Evolutionary conservation across 2,888 invertebrate genomes (phyloP), one percentile per base, ranked within the genome.

Genomic region (Ryuthela nishihirai): DNA sequence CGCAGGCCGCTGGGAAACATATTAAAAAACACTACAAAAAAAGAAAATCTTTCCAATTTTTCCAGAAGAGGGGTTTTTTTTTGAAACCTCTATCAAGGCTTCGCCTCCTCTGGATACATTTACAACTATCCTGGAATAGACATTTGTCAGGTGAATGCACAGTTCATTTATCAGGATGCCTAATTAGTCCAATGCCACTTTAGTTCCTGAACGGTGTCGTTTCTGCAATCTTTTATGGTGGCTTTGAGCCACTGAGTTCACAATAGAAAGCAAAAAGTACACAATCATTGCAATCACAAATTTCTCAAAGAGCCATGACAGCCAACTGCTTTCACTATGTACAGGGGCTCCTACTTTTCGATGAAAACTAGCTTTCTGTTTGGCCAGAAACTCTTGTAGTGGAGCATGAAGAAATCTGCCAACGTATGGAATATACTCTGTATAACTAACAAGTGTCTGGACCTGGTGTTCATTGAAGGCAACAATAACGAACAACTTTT

Each of bases 181-280:
- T n/a, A n/a, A n/a, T 50, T 44, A 62, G 48, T 62, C 62, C n/a
- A 45, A 47, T 2, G 62, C 62, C 46, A 63, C 45, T 52, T 63
- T 63, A 3, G 40, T 17, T 29, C 32, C 24, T 17, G 47, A 29
- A 34, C 47, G 40, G 36, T 60, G 54, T 10, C 41, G 35, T 21
- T 74, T 73, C 35, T 70, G 67, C 34, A 75, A 62, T 64, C 84
- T 76, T 69, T 83, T 84, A 73, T 92, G 88, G 75, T 97, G 93
- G 73, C 84, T 89, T 78, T 98, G 97, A 66, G 99, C 99, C 67
- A 98, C 81, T 5, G 98, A 93, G 76, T 99, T 95, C 71, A 99
- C 82, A 73, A 99, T 94, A 40, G 98, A 98, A 65, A 98, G 81
- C 36, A 99, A 81, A 75, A 99, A 99, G 77, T 94, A 97, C 49